Conservation (phyloP, 2,797 vertebrate genomes). For the Cynodonichthys magdalenae region DNA sequence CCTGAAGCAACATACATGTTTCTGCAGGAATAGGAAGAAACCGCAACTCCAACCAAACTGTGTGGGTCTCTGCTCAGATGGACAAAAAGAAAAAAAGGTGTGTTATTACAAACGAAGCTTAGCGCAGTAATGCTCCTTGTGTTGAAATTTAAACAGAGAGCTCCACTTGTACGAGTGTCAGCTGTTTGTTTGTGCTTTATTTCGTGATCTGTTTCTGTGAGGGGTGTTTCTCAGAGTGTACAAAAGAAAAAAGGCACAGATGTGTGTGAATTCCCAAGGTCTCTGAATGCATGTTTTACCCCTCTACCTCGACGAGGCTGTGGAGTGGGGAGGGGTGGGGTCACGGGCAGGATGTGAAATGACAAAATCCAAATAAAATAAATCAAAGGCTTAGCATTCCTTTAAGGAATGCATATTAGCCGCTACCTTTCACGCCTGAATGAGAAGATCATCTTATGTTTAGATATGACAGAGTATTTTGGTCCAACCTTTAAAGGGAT, state of each 20-base stretch:
- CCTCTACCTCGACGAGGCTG: slow-evolving; percentile 55
- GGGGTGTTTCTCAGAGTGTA: slow-evolving; percentile 65
- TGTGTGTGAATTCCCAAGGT: slow-evolving; percentile 76
- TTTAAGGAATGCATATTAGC: too few relatives aligned
- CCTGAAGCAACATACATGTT: slow-evolving; percentile 34
- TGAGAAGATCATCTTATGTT: too few relatives aligned
- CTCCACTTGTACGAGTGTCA: slow-evolving; percentile 39
- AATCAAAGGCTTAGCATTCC: neutral
- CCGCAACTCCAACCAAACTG: slow-evolving; percentile 19
- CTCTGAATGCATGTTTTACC: slow-evolving; percentile 75
- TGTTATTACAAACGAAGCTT: slow-evolving; percentile 53
- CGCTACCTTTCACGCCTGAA: too few relatives aligned
- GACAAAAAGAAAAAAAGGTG: slow-evolving; percentile 25
- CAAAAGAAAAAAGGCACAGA: slow-evolving; percentile 68
- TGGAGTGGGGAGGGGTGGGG: slow-evolving; percentile 29
- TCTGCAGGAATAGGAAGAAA: slow-evolving; percentile 21
- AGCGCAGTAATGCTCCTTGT: slow-evolving; percentile 46
- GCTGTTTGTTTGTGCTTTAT: slow-evolving; percentile 68
- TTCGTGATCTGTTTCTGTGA: slow-evolving; percentile 58
- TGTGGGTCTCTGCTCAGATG: slow-evolving; percentile 46
- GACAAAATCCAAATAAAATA: neutral
- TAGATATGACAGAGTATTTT: too few relatives aligned
- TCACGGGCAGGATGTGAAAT: slow-evolving; percentile 29
- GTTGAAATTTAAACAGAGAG: slow-evolving; percentile 47
- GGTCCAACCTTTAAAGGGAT: too few relatives aligned